phyloP scores from a whole-genome alignment of 2,888 invertebrate species.

The Notodromas monacha region DNA sequence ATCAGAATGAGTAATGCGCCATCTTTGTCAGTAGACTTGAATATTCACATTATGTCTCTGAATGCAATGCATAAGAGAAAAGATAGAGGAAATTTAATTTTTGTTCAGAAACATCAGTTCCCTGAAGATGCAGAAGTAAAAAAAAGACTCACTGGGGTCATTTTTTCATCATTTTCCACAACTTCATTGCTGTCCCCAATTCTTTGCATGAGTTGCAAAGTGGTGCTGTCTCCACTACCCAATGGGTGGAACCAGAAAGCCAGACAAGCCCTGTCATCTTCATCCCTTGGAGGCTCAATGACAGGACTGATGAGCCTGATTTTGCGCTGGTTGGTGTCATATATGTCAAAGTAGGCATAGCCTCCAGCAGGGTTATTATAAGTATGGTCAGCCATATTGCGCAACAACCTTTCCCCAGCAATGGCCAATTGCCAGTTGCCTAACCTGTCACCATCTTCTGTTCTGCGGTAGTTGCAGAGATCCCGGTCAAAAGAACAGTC shows the following conservation, averaged over 20 bases:
- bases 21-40: too few species aligned
- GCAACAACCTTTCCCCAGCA: slow-evolving; percentile 9
- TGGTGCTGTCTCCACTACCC: slow-evolving; percentile 18
- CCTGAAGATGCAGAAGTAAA: too few species aligned
- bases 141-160: too few species aligned
- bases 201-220: slow-evolving; percentile 13
- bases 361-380: slow-evolving; percentile 19
- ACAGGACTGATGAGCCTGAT: slow-evolving; percentile 14
- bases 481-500: slow-evolving; percentile 25
- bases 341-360: slow-evolving; percentile 25
- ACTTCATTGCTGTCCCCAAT: too few species aligned
- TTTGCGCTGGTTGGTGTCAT: slow-evolving; percentile 17
- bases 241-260: slow-evolving; percentile 20
- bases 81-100: too few species aligned
- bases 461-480: slow-evolving; percentile 23
- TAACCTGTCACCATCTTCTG: slow-evolving; percentile 14
- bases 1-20: too few species aligned
- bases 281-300: slow-evolving; percentile 16
- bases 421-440: slow-evolving; percentile 24
- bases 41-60: too few species aligned
- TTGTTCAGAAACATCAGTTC: too few species aligned
- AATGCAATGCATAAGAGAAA: too few species aligned
- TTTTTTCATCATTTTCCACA: too few species aligned
- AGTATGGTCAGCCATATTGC: slow-evolving; percentile 20
- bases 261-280: slow-evolving; percentile 16